Percentiles rank a stretch among this genome's conserved stretches.
These are phyloP conservation scores for Sphyrna mokarran DNA, from an alignment of 2,113 vertebrate genomes.

Conservation along the genomic window DNA sequence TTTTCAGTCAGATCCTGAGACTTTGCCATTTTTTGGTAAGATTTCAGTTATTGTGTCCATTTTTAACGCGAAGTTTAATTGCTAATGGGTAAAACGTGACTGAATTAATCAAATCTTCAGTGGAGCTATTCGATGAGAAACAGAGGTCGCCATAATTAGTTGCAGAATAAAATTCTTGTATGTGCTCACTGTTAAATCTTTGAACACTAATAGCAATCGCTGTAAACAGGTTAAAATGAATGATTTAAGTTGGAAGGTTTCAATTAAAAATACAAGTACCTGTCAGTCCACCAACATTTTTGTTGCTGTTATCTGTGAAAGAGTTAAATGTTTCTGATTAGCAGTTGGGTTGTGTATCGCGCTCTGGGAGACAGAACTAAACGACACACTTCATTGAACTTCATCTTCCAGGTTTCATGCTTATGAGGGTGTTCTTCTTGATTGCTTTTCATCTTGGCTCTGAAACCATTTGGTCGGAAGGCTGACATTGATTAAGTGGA, in stretches of 20 bases:
- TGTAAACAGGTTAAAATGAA: neutral
- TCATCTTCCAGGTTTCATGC: constrained; percentile 56
- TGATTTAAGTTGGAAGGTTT: neutral
- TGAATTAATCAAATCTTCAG: neutral
- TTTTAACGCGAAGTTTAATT: neutral
- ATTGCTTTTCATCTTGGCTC: constrained; percentile 59
- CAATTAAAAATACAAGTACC: neutral
- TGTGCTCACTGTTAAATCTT: neutral
- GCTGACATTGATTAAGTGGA: constrained; percentile 63
- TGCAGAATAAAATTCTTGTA: neutral
- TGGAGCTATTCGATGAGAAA: neutral
- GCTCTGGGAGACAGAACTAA: constrained; percentile 50
- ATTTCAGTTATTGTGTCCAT: too few relatives aligned
- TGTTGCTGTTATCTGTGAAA: neutral
- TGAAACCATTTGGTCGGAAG: constrained; percentile 54
- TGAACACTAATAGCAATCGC: neutral
- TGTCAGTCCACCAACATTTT: neutral
- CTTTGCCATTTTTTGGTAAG: too few relatives aligned
- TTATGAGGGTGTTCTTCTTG: constrained; percentile 62
- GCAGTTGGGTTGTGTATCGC: constrained; percentile 51
- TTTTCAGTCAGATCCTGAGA: too few relatives aligned
- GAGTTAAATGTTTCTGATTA: constrained; percentile 54
- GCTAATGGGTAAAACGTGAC: neutral
- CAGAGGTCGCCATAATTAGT: neutral
- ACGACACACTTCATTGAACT: constrained; percentile 57